Percentiles rank a stretch among this genome's conserved stretches.
phyloP scores from a whole-genome alignment of 2,888 invertebrate species.

The Lapara coniferarum region DNA sequence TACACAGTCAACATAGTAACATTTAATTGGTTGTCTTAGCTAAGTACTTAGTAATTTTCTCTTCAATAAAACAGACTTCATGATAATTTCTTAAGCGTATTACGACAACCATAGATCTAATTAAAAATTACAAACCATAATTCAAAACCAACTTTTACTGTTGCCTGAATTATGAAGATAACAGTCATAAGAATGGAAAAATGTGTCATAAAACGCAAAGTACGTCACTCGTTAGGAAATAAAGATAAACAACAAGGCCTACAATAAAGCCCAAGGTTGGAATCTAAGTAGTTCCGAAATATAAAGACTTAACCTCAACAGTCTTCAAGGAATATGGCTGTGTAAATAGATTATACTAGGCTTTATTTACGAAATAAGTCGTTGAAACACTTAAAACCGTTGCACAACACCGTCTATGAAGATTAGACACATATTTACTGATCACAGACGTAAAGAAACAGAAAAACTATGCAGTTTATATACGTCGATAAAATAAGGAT shows the following conservation, averaged over 20 bases:
- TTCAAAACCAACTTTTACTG: too few relatives aligned
- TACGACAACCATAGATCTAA: neutral
- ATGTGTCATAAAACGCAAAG: neutral
- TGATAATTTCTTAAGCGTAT: neutral
- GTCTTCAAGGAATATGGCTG: too few relatives aligned
- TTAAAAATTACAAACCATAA: too few relatives aligned
- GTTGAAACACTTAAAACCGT: slow-evolving; percentile 2
- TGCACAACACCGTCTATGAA: neutral
- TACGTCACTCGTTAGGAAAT: neutral
- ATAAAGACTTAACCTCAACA: neutral
- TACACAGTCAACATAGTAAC: neutral
- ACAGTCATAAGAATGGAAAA: neutral
- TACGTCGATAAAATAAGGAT: neutral
- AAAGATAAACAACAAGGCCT: neutral
- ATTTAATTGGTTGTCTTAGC: too few relatives aligned
- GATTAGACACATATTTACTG: slow-evolving; percentile 12
- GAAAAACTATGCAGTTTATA: too few relatives aligned
- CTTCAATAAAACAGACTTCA: neutral
- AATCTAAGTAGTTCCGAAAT: neutral
- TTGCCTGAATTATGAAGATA: neutral
- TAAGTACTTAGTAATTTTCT: neutral
- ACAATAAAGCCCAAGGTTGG: neutral
- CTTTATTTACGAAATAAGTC: slow-evolving; percentile 10
- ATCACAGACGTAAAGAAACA: neutral
- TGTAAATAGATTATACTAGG: neutral